These are phyloP conservation scores for Archilochus colubris DNA, from an alignment of 2,113 vertebrate genomes.

Conservation along the genomic window DNA sequence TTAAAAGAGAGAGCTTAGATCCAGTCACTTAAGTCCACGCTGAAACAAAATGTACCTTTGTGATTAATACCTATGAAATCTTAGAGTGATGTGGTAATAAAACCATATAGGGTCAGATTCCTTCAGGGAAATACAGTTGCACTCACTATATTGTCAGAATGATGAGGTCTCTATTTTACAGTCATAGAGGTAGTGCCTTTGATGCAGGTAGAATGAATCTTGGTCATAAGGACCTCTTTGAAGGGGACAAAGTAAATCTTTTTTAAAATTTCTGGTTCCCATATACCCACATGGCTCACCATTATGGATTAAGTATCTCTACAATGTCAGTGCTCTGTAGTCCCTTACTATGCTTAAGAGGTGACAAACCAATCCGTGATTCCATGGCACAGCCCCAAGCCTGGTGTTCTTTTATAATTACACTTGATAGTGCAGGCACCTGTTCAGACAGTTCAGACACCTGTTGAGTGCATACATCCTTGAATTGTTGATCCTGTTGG, in stretches of 20 bases:
- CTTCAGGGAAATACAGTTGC: slow-evolving; percentile 71
- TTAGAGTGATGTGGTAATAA: slow-evolving; percentile 70
- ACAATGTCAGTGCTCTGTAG: background rate
- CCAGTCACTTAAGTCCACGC: slow-evolving; percentile 33
- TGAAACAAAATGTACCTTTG: slow-evolving; percentile 46
- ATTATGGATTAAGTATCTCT: background rate
- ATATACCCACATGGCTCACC: too few species aligned
- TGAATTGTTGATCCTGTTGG: background rate
- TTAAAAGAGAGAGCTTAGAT: slow-evolving; percentile 20
- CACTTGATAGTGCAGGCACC: background rate
- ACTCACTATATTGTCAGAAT: slow-evolving; percentile 46
- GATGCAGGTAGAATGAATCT: slow-evolving; percentile 61
- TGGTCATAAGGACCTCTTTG: background rate
- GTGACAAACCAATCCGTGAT: background rate
- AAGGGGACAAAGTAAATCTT: background rate
- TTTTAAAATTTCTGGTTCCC: background rate
- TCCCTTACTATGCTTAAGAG: background rate
- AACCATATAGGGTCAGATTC: slow-evolving; percentile 39
- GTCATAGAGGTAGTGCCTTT: slow-evolving; percentile 44
- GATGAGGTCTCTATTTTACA: slow-evolving; percentile 49
- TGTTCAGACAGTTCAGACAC: background rate
- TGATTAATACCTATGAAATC: slow-evolving; percentile 75
- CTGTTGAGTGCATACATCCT: background rate
- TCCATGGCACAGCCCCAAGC: background rate
- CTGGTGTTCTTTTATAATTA: background rate